Base-by-base conservation (phyloP, 1,140 invertebrate species). In the Stegodyphus mimosarum region DNA sequence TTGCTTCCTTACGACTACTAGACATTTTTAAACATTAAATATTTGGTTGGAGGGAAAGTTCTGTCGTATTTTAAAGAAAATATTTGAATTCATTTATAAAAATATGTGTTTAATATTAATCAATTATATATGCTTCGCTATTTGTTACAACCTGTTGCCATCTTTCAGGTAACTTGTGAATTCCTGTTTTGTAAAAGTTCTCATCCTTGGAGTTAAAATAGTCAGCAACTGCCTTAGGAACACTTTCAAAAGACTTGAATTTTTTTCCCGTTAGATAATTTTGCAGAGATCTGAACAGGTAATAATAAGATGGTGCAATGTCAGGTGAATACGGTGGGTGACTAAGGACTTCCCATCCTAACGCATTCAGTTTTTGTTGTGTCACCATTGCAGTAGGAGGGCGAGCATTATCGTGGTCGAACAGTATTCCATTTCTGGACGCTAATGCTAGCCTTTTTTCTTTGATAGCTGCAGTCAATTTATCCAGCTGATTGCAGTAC, bases 261-360 rank as follows among this genome's bases (percentile, higher is more conserved):
- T 67, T 78, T 78, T 78, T 78, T 5, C 73, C 72, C 48, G n/a
- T 67, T 72, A 86, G 55, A 70, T 69, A 69, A 60, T 86, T 86
- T 78, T 77, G 51, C 53, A 86, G 67, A 63, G 48, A 71, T 70
- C 75, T 53, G 74, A 86, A 86, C 52, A 86, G 66, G 63, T 86
- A 72, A 60, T 78, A 90, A 84, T 90, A 89, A 75, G 87, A 88
- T 49, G 90, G 89, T 33, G 90, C 88, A 67, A 90, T 85, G 84
- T 91, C 64, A 67, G 17, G 64, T 67, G 13, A 67, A 67, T 67
- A 17, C 64, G 64, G 64, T 67, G 17, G 64, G 64, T 67, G 64
- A 5, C 64, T 67, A 67, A 67, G 17, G 64, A 67, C 64, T 67
- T 67, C 64, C 64, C 64, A 67, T 67, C 17, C 64, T 67, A 67